Conservation (phyloP, 2,797 vertebrate species). For the Zalophus californianus region DNA sequence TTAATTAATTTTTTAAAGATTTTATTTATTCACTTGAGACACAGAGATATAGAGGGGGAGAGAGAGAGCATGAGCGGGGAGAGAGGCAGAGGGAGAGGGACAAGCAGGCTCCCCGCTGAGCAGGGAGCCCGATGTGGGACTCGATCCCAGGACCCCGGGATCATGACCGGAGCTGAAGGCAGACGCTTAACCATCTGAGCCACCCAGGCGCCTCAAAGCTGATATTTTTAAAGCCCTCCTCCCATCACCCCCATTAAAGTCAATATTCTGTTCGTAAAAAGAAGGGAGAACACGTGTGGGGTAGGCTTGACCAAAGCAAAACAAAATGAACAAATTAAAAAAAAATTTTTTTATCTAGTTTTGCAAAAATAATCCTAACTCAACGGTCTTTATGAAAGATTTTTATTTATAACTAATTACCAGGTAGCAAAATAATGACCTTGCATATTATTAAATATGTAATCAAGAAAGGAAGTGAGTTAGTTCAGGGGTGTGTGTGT, state of each 20-base stretch:
- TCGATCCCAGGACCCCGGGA: too few relatives aligned
- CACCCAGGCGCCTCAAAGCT: not conserved
- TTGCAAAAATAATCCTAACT: conserved; percentile 13
- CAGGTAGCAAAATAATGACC: not conserved
- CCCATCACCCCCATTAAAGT: not conserved
- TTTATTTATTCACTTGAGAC: too few relatives aligned
- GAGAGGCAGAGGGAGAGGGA: too few relatives aligned
- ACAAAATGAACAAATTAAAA: not conserved
- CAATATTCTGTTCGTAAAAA: not conserved
- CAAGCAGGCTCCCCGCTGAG: too few relatives aligned
- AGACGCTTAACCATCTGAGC: too few relatives aligned
- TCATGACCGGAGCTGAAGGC: too few relatives aligned
- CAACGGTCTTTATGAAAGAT: not conserved
- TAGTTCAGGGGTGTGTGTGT: not conserved
- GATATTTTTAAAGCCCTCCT: not conserved
- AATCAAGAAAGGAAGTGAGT: not conserved
- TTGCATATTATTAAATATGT: not conserved
- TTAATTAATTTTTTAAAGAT: too few relatives aligned
- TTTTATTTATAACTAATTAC: not conserved
- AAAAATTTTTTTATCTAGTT: not conserved
- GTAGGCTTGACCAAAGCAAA: not conserved
- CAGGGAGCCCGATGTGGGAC: too few relatives aligned
- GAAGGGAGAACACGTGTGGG: not conserved
- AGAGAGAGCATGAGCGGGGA: too few relatives aligned
- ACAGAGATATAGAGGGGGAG: too few relatives aligned